Percentiles rank a stretch among this genome's conserved stretches.
These are phyloP conservation scores for Malurus melanocephalus DNA, from an alignment of 2,113 vertebrate genomes.

Conservation along the genomic window DNA sequence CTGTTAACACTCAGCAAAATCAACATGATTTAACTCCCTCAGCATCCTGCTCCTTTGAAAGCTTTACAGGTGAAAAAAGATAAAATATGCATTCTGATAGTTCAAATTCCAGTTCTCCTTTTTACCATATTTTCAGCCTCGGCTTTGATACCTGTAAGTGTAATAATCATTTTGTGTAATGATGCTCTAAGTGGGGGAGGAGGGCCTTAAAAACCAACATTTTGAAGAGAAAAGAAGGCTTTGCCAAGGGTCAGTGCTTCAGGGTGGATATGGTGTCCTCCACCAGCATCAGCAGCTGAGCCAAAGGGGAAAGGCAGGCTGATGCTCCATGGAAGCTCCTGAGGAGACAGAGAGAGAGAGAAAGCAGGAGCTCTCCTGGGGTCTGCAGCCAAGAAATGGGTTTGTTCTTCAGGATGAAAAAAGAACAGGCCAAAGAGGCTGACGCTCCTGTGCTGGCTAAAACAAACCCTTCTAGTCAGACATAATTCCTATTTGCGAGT, in stretches of 20 bases:
- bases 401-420: neutral
- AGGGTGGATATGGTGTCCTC: neutral
- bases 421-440: neutral
- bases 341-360: neutral
- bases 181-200: neutral
- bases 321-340: accelerated
- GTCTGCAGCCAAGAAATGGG: accelerated
- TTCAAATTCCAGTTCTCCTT: neutral
- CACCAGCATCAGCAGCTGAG: neutral
- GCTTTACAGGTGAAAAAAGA: accelerated
- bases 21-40: neutral
- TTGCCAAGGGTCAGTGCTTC: neutral
- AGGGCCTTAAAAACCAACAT: neutral
- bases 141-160: neutral
- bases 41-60: neutral
- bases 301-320: neutral
- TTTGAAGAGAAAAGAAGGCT: neutral
- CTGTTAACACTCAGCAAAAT: neutral
- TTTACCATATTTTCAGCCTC: neutral
- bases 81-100: neutral
- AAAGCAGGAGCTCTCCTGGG: neutral
- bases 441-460: neutral
- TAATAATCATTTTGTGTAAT: neutral
- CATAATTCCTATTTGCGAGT: neutral
- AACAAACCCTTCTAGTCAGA: neutral